Evolutionary conservation across 2,888 invertebrate genomes (phyloP).

Genomic region (Coremacera marginata): DNA sequence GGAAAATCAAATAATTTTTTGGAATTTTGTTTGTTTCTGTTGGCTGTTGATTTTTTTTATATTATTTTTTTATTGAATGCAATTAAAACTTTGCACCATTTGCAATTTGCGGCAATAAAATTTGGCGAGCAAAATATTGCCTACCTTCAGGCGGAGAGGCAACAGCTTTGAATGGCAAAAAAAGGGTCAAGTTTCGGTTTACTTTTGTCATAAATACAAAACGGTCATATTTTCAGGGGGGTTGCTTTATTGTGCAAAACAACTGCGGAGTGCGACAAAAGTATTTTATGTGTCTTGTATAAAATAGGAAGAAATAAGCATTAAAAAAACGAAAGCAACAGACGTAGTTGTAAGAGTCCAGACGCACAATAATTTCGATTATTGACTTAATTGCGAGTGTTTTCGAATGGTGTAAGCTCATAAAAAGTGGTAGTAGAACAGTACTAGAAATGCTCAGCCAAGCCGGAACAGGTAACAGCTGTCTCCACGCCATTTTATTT

Average conservation of each 20-base stretch:
- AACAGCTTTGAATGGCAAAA: neutral
- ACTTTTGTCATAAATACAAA: neutral
- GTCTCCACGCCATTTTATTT: neutral
- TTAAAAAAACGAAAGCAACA: neutral
- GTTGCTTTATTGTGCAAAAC: too few relatives aligned
- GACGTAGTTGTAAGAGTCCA: too few relatives aligned
- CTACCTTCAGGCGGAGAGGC: neutral
- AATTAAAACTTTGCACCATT: neutral
- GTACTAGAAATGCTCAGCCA: neutral
- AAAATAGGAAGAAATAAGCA: neutral
- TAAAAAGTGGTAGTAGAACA: neutral
- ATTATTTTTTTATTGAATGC: neutral
- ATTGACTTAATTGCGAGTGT: slow-evolving; percentile 31
- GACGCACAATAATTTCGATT: slow-evolving; percentile 30
- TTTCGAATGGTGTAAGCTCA: neutral
- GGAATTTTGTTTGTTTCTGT: neutral
- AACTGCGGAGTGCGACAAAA: neutral
- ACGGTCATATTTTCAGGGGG: too few relatives aligned
- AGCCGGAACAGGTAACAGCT: neutral
- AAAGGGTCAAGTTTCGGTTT: neutral
- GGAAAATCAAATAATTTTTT: neutral
- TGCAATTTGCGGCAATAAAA: slow-evolving; percentile 5
- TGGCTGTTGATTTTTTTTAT: neutral
- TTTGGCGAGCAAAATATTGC: neutral
- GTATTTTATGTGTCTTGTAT: neutral